phyloP scores from a whole-genome alignment of 2,888 invertebrate species.

The Bhutanitis thaidina region DNA sequence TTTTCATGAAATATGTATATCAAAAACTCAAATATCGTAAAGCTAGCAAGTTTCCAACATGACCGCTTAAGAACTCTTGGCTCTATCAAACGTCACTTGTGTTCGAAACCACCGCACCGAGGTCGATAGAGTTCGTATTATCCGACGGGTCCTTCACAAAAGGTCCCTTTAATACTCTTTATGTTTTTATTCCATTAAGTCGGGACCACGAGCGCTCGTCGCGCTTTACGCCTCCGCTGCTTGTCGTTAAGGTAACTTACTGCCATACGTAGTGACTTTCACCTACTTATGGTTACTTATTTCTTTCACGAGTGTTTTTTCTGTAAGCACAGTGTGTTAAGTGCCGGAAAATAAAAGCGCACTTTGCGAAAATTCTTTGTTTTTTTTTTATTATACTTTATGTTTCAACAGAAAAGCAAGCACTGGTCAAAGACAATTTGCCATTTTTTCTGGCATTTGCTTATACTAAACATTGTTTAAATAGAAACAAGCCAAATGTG shows the following conservation, averaged over 20 bases:
- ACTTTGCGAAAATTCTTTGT: neutral
- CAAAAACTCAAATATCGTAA: too few species aligned
- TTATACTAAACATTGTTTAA: too few species aligned
- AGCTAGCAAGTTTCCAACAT: too few species aligned
- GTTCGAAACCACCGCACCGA: conserved; percentile 8
- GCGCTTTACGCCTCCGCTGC: conserved; percentile 37
- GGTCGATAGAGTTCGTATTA: conserved; percentile 23
- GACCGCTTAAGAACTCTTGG: neutral
- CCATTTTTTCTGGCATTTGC: too few species aligned
- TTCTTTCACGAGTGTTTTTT: conserved; percentile 26
- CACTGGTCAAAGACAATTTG: too few species aligned
- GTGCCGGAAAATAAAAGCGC: conserved; percentile 6
- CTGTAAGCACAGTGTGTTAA: conserved; percentile 2
- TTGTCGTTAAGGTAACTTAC: conserved; percentile 49
- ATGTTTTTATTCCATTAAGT: conserved; percentile 71
- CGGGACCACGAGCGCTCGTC: conserved; percentile 40
- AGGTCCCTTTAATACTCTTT: conserved; percentile 44
- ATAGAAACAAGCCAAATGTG: too few species aligned
- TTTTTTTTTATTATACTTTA: neutral
- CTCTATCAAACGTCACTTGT: conserved; percentile 12
- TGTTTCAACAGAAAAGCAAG: too few species aligned
- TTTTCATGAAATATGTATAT: too few species aligned
- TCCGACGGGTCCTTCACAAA: conserved; percentile 23
- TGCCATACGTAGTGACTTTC: conserved; percentile 40
- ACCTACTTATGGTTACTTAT: conserved; percentile 31